Evolutionary conservation across 2,797 vertebrate species (phyloP), one percentile per base, ranked within the genome.

Genomic region (Onychomys torridus): DNA sequence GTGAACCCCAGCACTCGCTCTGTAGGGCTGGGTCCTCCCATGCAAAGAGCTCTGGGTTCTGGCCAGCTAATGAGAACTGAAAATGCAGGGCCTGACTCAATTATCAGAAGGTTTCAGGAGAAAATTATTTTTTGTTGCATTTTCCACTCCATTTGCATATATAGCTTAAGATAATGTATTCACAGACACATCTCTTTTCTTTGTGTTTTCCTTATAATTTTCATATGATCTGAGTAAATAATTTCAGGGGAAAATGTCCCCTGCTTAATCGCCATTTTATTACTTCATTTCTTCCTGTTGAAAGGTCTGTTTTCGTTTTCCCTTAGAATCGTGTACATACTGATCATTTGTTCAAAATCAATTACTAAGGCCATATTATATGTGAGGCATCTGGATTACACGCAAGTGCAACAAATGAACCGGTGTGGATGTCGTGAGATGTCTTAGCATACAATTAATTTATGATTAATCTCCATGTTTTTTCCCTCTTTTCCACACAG

Each of bases 111-210:
- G 91, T 94, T 98, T 92, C 93, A 87, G 92, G 59, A 91, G 90
- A 89, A 94, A 98, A 97, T 96, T 84, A 96, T 95, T 94, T n/a
- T 95, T 94, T 76, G 92, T 81, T 91, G 89, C 78, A 67, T 95
- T 98, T 96, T 95, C 69, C 67, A 89, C 89, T 91, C 91, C 82
- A 96, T 97, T 96, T 97, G 91, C 93, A 95, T 93, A 52, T 89
- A 77, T 83, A 91, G 82, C 52, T 96, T 96, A 83, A 94, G 91
- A 92, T 96, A 97, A 97, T 97, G 65, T 84, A 97, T 97, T 96
- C 97, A 57, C 65, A 93, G 97, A 61, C 97, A 98, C 89, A 75
- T 95, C 92, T 90, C 65, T 92, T 96, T 96, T 88, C 87, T 90
- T 93, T 95, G 63, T 73, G 23, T 84, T 77, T 67, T 83, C 88